Evolutionary conservation across 2,797 vertebrate genomes (phyloP), one percentile per base, ranked within the genome.

Genomic region (Lacerta viridis): DNA sequence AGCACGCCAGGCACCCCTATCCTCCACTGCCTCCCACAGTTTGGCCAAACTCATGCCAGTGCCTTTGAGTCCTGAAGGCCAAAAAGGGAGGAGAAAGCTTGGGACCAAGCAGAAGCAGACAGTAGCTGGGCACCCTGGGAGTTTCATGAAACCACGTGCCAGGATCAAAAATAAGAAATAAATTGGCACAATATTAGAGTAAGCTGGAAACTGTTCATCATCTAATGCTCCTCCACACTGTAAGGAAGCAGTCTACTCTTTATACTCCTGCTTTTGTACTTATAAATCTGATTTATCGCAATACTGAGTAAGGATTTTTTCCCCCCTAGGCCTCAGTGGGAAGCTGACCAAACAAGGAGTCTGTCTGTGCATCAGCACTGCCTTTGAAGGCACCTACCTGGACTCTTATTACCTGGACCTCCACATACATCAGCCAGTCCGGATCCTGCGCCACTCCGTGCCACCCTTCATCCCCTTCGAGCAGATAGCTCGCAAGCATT

Each of bases 351-450:
- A 88, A 75, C 87, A 84, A 55, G 96, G 97, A 7, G 80, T 97
- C 4, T 98, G 98, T 2, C 87, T 99, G 76, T 97, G 97, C 41
- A 88, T 99, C 92, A 92, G 92, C 81, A 99, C 98, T 0, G 96
- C 97, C 66, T 99, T 97, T 1, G 96, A 98, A 50, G 97, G 97
- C 11, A 92, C 95, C 80, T 98, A 97, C 89, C 89, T 99, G 87
- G 98, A 97, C 84, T 98, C 97, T 13, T 99, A 98, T 92, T 96
- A 97, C 93, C 88, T 99, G 94, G 97, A 99, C 90, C 90, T 99
- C 15, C 90, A 97, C 72, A 75, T 96, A 46, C 93, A 93, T 91
- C 96, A 96, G 0, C 92, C 82, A 0, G 89, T 97, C 86, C 93
- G 41, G 92, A 98, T 99, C 89, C 84, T 25, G 83, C 97, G 94